Conservation (phyloP, 2,113 vertebrate species). For the Montifringilla adamsi region DNA sequence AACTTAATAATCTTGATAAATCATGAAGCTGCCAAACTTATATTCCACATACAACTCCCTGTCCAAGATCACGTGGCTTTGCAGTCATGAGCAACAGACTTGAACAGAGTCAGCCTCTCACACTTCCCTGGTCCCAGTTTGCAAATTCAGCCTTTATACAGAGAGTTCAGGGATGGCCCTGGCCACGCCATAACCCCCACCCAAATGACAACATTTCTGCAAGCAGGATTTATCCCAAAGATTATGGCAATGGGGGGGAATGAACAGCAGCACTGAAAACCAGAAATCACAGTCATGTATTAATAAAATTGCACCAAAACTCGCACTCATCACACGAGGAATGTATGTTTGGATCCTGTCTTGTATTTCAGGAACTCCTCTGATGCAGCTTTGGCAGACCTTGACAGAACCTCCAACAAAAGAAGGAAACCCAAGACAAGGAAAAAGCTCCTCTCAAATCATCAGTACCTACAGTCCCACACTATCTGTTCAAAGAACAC, state of each 20-base stretch:
- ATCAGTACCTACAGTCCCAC: neutral
- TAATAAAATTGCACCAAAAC: neutral
- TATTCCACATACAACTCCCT: rapidly evolving
- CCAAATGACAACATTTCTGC: neutral
- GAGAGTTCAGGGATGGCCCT: neutral
- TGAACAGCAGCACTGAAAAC: neutral
- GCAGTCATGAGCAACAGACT: neutral
- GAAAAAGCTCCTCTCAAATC: neutral
- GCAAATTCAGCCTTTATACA: neutral
- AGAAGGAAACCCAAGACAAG: neutral
- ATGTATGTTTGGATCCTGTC: neutral
- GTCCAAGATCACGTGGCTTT: neutral
- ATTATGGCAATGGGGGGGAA: neutral
- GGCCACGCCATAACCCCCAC: neutral
- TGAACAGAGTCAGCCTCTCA: neutral
- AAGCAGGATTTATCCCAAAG: neutral
- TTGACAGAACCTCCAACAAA: neutral
- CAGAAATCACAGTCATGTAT: rapidly evolving
- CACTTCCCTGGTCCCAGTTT: neutral
- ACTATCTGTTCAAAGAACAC: neutral
- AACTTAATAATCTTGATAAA: neutral
- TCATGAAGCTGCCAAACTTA: neutral
- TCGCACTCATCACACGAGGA: neutral
- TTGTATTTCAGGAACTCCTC: neutral
- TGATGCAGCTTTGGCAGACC: neutral